These are phyloP conservation scores for Drosophila obscura DNA, from an alignment of 1,140 invertebrate genomes.

Conservation along the genomic window DNA sequence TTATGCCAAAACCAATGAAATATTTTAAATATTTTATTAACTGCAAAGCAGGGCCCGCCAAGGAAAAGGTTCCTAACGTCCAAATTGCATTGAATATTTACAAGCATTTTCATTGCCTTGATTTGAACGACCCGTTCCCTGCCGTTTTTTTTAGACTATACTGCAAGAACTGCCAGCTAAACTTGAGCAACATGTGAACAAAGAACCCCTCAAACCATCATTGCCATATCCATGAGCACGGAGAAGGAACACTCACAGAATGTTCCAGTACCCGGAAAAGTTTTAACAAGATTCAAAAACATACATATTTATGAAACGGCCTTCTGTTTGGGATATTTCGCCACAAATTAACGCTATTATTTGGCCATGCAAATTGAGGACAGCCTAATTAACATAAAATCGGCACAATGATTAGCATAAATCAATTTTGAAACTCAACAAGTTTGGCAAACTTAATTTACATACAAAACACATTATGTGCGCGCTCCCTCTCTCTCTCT, in stretches of 20 bases:
- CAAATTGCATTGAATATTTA: conserved; percentile 80
- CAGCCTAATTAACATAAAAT: conserved; percentile 59
- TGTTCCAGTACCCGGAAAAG: neutral
- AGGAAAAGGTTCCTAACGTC: conserved; percentile 29
- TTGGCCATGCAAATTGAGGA: conserved; percentile 40
- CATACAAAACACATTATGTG: conserved; percentile 50
- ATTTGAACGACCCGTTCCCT: conserved; percentile 65
- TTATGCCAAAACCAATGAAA: conserved; percentile 71
- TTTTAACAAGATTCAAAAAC: neutral
- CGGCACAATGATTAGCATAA: conserved; percentile 61
- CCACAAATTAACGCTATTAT: conserved; percentile 52
- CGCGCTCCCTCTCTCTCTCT: conserved; percentile 25
- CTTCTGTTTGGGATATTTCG: neutral
- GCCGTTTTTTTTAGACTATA: conserved; percentile 46
- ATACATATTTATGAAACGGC: neutral
- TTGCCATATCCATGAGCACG: conserved; percentile 8
- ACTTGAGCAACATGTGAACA: conserved; percentile 52
- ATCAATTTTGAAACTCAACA: conserved; percentile 65
- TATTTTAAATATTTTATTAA: conserved; percentile 82
- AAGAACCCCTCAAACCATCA: conserved; percentile 12
- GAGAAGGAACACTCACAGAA: conserved; percentile 41
- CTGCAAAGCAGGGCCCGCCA: conserved; percentile 65
- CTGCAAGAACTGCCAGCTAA: conserved; percentile 63
- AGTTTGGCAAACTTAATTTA: conserved; percentile 51
- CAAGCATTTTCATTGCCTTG: conserved; percentile 82